Evolutionary conservation across 2,797 vertebrate genomes (phyloP).

Genomic region (Danio choprae): DNA sequence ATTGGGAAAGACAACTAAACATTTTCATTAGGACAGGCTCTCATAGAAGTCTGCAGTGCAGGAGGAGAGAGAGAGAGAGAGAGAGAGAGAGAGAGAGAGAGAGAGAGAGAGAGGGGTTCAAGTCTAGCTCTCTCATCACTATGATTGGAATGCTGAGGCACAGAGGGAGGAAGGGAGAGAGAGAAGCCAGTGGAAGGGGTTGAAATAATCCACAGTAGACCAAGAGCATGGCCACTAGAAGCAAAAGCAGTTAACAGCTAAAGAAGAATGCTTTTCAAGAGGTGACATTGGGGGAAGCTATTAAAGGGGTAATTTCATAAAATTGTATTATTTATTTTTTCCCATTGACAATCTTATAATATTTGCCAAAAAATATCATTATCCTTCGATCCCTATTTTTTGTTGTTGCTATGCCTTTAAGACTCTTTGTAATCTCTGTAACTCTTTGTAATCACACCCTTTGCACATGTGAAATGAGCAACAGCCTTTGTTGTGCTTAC

Average conservation of each 20-base stretch:
- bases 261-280: not conserved
- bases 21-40: constrained; percentile 36
- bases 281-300: not conserved
- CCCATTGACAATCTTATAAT: not conserved
- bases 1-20: constrained; percentile 33
- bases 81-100: constrained; percentile 40
- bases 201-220: constrained; percentile 38
- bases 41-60: constrained; percentile 64
- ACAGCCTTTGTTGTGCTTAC: not conserved
- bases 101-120: not conserved
- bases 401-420: not conserved
- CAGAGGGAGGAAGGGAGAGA: constrained; percentile 24
- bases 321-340: too few relatives aligned
- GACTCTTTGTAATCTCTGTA: not conserved
- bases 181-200: constrained; percentile 14
- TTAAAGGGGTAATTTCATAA: not conserved
- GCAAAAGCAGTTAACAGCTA: constrained; percentile 15
- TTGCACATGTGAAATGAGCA: too few relatives aligned
- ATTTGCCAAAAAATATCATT: too few relatives aligned
- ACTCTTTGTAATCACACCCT: too few relatives aligned
- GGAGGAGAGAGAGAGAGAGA: constrained; percentile 58
- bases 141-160: constrained; percentile 49
- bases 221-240: constrained; percentile 33
- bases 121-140: constrained; percentile 43
- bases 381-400: not conserved